Evolutionary conservation across 1,140 invertebrate species (phyloP), one percentile per base, ranked within the genome.

Genomic region (Galleria mellonella): DNA sequence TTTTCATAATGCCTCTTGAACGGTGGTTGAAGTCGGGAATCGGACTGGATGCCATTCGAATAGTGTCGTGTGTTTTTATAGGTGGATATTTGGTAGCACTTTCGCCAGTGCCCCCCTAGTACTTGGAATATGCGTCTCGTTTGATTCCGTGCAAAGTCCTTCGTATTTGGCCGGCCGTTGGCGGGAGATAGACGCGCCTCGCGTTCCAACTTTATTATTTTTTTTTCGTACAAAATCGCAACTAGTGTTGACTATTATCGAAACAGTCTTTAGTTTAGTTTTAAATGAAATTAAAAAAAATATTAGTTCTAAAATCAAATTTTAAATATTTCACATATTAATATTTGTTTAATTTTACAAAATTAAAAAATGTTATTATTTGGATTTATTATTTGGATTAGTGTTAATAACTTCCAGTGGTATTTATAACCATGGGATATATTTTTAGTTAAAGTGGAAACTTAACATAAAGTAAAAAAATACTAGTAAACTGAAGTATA

Each of bases 31-130:
- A 89, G 91, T 88, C 90, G 89, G 90, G 84, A 90, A 78, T 87
- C 87, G 89, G 89, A 92, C 90, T 92, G 90, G 88, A 90, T 91
- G 87, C 86, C 87, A 83, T 88, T 86, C 81, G 81, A 76, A 75
- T 66, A 61, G 74, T 73, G 84, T 86, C 85, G 83, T 78, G 88
- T 86, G 88, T 89, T 90, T 92, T 87, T 89, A 89, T 89, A 89
- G 68, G 70, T 79, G 66, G 70, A 70, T 81, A 84, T 83, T 72
- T 79, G 69, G 74, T 69, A 55, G 59, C 57, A 88, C 87, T 88
- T 88, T 88, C 87, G 86, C 85, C 62, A 69, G 50, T 55, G 65
- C 75, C 73, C 71, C 74, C 63, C 72, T 73, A 69, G 71, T 55
- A 51, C 52, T 64, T 62, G 68, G 79, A 73, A 69, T 68, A 77